Base-by-base conservation (phyloP, 64 coral and sea anemone genomes). In the Pocillopora damicornis region DNA sequence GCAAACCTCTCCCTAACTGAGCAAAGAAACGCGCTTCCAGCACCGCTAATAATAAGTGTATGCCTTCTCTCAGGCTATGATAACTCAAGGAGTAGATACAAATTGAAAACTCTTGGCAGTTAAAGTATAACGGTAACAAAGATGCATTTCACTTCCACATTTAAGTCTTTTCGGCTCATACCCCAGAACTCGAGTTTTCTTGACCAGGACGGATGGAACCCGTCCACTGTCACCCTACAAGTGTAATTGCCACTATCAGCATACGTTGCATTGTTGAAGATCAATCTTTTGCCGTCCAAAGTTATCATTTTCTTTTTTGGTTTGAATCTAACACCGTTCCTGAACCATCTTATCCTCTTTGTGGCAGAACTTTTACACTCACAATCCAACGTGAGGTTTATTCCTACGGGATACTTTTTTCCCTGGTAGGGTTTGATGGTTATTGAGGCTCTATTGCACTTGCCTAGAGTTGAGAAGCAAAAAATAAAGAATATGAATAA, bases 191-290 rank as follows among this genome's bases (percentile, higher is more conserved):
- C 64, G 1, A 71, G 20, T 26, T 25, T 85, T 13, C 26, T 37
- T 72, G 81, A 85, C 11, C 30, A 58, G 9, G 64, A 63, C 26
- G 81, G 58, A 1, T 63, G 63, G 11, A 73, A 65, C 26, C 58
- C 58, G 45, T 71, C 81, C 15, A 72, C 26, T 58, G 63, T 85
- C 37, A 85, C 81, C 56, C 73, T 72, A 38, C 81, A 85, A 73
- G 81, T 85, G 81, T 85, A 85, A 57, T 85, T 72, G 18, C 81
- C 81, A 15, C 81, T 85, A 23, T 85, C 81, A 25, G 65, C 63
- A 72, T 72, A 71, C 18, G 20, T 71, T n/a, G 81, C 57, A 15
- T 45, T 68, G 51, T 73, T 85, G 6, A 85, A 34, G 58, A n/a
- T 66, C 37, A 85, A 37, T 20, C n/a, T 72, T 57, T 65, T 67